phyloP scores from a whole-genome alignment of 2,113 vertebrate genomes.

The Anolis sagrei region DNA sequence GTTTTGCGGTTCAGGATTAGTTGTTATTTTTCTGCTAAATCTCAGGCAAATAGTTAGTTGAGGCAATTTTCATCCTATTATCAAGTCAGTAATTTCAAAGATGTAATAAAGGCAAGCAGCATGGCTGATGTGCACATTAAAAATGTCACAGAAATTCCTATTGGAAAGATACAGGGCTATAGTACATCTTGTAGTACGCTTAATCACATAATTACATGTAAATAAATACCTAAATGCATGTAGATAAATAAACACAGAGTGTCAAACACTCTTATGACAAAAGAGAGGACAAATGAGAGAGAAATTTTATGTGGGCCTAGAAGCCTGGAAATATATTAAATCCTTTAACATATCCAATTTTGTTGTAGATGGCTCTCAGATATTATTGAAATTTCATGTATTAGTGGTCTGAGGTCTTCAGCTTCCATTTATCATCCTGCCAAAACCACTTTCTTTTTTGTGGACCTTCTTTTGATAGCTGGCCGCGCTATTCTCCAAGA shows the following conservation, averaged over 20 bases:
- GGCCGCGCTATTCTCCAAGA: neutral
- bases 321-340: neutral
- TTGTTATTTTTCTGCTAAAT: neutral
- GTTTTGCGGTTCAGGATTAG: neutral
- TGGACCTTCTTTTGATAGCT: neutral
- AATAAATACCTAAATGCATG: neutral
- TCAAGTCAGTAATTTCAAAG: neutral
- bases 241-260: neutral
- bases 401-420: slow-evolving; percentile 52
- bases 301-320: neutral
- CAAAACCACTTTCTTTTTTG: slow-evolving; percentile 51
- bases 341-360: neutral
- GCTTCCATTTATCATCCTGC: neutral
- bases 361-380: neutral
- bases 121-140: neutral
- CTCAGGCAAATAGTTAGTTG: neutral
- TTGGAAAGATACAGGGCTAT: neutral
- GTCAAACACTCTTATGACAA: too few species aligned
- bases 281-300: too few species aligned
- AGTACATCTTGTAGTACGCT: neutral
- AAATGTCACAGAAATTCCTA: neutral
- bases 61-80: neutral
- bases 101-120: neutral
- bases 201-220: neutral
- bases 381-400: neutral